Conservation (phyloP, 2,113 vertebrate genomes). For the Pseudonaja textilis region DNA sequence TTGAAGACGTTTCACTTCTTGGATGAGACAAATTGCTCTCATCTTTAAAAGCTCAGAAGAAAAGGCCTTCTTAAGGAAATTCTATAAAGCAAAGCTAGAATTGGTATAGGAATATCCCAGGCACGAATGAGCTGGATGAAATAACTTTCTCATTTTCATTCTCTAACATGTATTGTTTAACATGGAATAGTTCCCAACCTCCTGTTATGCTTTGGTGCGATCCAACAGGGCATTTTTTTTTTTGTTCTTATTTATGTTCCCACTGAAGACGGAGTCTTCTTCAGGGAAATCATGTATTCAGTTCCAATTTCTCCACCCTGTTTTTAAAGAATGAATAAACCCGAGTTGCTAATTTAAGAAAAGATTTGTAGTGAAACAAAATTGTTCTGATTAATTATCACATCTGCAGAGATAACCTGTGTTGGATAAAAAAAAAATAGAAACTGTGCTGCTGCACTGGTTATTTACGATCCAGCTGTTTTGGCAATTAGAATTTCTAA, state of each 20-base stretch:
- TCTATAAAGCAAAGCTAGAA: not conserved
- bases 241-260: not conserved
- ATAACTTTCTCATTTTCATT: not conserved
- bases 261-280: not conserved
- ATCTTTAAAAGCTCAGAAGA: not conserved
- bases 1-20: no score
- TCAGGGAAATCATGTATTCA: not conserved
- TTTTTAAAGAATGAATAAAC: constrained; percentile 38
- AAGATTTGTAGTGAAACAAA: constrained; percentile 39
- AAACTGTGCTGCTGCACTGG: constrained; percentile 38
- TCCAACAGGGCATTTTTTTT: not conserved
- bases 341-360: constrained; percentile 29
- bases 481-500: constrained; percentile 54
- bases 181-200: not conserved
- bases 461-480: constrained; percentile 73
- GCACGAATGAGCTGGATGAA: not conserved
- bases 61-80: not conserved
- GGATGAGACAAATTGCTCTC: not conserved
- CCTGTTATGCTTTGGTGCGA: not conserved
- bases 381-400: constrained; percentile 57
- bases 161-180: not conserved
- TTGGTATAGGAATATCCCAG: not conserved
- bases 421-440: constrained; percentile 43
- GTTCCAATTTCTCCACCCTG: not conserved
- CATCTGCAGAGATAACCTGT: constrained; percentile 46